These are phyloP conservation scores for Chloropsis cyanopogon DNA, from an alignment of 2,113 vertebrate species.

Conservation along the genomic window DNA sequence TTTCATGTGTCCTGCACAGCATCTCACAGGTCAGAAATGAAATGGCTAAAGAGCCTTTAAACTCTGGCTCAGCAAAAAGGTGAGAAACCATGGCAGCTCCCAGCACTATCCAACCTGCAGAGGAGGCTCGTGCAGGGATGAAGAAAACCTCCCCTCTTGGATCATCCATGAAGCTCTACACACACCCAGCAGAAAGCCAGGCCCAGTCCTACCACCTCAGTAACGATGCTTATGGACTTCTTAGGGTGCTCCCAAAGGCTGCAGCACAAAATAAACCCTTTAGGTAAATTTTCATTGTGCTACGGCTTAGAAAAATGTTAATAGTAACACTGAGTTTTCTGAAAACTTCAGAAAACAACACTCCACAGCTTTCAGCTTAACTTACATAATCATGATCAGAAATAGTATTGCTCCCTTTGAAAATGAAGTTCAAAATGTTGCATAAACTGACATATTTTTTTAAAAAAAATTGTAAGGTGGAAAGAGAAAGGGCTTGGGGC, in stretches of 20 bases:
- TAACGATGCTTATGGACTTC: neutral
- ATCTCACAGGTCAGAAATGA: neutral
- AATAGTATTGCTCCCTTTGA: neutral
- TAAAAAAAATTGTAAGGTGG: neutral
- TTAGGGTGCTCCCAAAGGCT: neutral
- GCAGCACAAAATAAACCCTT: neutral
- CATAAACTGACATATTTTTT: neutral
- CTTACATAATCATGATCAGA: neutral
- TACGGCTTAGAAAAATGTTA: neutral
- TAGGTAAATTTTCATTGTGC: neutral
- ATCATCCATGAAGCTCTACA: neutral
- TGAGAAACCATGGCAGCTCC: neutral
- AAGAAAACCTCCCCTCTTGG: neutral
- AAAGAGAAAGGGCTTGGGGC: neutral
- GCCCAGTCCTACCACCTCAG: neutral
- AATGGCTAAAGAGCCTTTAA: neutral
- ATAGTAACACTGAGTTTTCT: neutral
- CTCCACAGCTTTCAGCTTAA: neutral
- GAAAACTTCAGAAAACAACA: neutral
- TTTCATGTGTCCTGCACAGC: neutral
- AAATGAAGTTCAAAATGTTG: neutral
- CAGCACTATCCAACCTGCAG: neutral
- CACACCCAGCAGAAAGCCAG: neutral
- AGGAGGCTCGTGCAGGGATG: neutral
- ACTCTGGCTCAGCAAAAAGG: neutral